Evolutionary conservation across 2,888 invertebrate genomes (phyloP).

Genomic region (Schizotus pectinicornis): DNA sequence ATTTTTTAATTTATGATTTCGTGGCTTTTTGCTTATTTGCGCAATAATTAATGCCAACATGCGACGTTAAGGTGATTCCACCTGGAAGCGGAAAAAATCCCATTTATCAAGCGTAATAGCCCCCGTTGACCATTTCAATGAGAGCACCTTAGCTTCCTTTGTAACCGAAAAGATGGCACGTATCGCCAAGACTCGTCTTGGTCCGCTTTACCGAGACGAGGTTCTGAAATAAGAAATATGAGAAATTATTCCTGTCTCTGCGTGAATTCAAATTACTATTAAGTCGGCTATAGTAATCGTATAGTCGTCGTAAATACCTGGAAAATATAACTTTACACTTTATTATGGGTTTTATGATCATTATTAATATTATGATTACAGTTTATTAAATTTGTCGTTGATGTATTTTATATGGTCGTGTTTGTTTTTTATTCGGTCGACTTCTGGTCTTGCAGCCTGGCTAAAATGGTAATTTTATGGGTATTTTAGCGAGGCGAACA

Average conservation of each 20-base stretch:
- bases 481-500: constrained; percentile 4
- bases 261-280: constrained; percentile 52
- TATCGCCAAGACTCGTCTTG: not conserved
- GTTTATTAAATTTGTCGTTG: constrained; percentile 50
- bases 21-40: constrained; percentile 15
- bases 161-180: too few species aligned
- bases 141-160: not conserved
- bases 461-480: constrained; percentile 8
- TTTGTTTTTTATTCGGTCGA: constrained; percentile 34
- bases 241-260: constrained; percentile 48
- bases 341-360: constrained; percentile 53
- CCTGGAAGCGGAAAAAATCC: constrained; percentile 17
- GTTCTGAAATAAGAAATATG: constrained; percentile 44
- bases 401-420: constrained; percentile 35
- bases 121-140: constrained; percentile 3
- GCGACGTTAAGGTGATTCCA: constrained; percentile 18
- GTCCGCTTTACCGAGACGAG: constrained; percentile 22
- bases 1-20: constrained; percentile 8
- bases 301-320: constrained; percentile 51
- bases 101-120: constrained; percentile 21
- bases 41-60: constrained; percentile 12
- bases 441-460: constrained; percentile 44
- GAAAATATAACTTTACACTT: constrained; percentile 58
- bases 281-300: constrained; percentile 48
- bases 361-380: constrained; percentile 56